A percentile compares a stretch with the other conserved stretches of the same genome.
Evolutionary conservation across 2,113 vertebrate genomes (phyloP).

Genomic region (Motacilla alba): DNA sequence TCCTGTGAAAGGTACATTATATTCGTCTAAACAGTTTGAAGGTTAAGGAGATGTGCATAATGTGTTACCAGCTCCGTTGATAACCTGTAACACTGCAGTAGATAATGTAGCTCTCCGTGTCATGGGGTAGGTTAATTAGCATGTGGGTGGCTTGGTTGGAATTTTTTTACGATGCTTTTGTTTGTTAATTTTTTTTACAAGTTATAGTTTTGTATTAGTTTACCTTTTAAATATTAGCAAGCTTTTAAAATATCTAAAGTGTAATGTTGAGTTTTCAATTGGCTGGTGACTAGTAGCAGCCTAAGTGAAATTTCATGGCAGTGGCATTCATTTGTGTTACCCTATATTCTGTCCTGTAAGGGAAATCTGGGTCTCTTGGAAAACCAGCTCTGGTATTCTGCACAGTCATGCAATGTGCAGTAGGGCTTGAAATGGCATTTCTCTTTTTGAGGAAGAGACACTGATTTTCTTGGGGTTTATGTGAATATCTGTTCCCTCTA

Average conservation of each 20-base stretch:
- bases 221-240: rapidly evolving
- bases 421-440: neutral
- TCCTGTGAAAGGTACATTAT: rapidly evolving
- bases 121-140: neutral
- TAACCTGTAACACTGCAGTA: neutral
- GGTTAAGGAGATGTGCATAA: neutral
- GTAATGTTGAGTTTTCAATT: neutral
- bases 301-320: rapidly evolving
- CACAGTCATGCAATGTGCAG: neutral
- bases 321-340: rapidly evolving
- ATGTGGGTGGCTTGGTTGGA: rapidly evolving
- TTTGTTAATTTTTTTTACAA: neutral
- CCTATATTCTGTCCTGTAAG: neutral
- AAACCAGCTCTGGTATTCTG: neutral
- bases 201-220: rapidly evolving
- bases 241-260: rapidly evolving
- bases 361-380: neutral
- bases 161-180: rapidly evolving
- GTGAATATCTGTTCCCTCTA: neutral
- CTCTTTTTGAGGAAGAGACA: neutral
- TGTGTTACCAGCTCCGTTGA: neutral
- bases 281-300: neutral
- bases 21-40: rapidly evolving
- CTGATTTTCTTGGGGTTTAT: neutral
- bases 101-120: rapidly evolving